phyloP scores from a whole-genome alignment of 2,113 vertebrate species.

The Genyomyrus donnyi region DNA sequence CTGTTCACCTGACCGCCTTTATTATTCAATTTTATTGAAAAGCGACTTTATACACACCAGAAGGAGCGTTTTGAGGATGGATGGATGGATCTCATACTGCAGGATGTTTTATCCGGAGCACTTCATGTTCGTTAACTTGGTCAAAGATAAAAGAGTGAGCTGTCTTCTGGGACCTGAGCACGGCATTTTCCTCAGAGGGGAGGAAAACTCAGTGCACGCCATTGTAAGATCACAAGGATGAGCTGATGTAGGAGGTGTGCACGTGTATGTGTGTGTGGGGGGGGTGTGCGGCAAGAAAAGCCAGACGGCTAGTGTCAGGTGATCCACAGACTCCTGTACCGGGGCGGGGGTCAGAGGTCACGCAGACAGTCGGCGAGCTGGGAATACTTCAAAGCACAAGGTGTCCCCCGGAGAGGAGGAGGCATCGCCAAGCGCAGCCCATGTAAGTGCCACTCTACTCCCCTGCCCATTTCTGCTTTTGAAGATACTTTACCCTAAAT shows the following conservation, averaged over 20 bases:
- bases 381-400: background rate
- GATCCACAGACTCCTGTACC: slow-evolving; percentile 28
- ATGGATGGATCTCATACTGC: background rate
- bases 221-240: background rate
- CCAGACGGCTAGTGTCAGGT: slow-evolving; percentile 6
- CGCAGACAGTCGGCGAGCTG: background rate
- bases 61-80: background rate
- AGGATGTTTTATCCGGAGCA: background rate
- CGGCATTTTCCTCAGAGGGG: background rate
- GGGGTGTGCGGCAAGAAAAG: background rate
- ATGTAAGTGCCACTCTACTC: no score
- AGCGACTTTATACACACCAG: background rate
- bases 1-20: background rate
- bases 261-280: background rate
- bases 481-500: background rate
- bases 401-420: background rate
- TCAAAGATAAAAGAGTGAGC: background rate
- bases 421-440: background rate
- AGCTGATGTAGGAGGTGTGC: background rate
- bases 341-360: slow-evolving; percentile 13
- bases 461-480: background rate
- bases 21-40: background rate
- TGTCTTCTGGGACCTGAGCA: background rate
- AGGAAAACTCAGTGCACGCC: background rate
- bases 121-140: background rate